Base-by-base conservation (phyloP, 1,140 invertebrate species). In the Drosophila nannoptera region DNA sequence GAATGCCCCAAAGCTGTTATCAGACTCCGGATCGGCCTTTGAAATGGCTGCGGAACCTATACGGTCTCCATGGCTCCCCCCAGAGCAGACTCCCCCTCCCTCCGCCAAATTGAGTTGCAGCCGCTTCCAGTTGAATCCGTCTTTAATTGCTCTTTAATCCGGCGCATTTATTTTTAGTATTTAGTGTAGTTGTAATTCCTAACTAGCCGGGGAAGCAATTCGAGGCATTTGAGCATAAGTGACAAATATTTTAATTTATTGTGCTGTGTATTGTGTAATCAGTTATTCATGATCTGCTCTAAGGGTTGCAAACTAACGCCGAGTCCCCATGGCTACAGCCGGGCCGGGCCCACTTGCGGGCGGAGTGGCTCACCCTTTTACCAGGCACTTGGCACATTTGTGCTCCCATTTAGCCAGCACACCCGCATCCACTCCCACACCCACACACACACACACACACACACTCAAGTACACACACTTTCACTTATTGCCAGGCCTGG, bases 211-310 rank as follows among this genome's bases (percentile, higher is more conserved):
- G 40, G 65, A 63, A 68, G 64, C 67, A 55, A 56, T 64, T 36
- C 52, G 9, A 69, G 46, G 38, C 49, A 62, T 55, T 49, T 31
- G n/a, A 12, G 35, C 46, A 8, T 36, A 70, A 60, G 80, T 78
- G 80, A 84, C 69, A 84, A 75, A 72, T 67, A 75, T 83, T 78
- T 76, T 42, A 75, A 83, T 83, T 78, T 83, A 83, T 83, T 82
- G 75, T 73, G 73, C 78, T 67, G 75, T 72, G 22, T 22, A 22
- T 22, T 22, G 22, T 22, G 22, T 82, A 75, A 82, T 83, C 78
- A 82, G 74, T 56, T 82, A 82, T 82, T 83, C 82, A 83, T 78
- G 72, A 58, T 43, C 52, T 68, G 63, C 70, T 71, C 78, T 48
- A 43, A 68, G 78, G 78, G 67, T 68, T 75, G 78, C 7, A 54